Percentiles rank a stretch among this genome's conserved stretches.
Conservation (phyloP, 2,888 invertebrate genomes). For the Pammene aurita region DNA sequence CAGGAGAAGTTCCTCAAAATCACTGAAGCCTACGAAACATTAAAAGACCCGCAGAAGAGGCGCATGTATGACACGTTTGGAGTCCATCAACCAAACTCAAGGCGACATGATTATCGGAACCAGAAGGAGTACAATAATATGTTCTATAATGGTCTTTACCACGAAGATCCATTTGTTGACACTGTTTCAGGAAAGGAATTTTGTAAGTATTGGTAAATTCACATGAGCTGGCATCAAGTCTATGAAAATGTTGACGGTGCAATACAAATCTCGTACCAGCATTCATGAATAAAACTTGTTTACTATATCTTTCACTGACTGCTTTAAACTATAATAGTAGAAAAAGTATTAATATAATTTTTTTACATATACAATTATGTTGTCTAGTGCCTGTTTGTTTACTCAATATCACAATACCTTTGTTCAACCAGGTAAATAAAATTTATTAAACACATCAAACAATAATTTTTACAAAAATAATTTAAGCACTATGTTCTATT, state of each 20-base stretch:
- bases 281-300: no score
- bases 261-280: no score
- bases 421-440: not conserved
- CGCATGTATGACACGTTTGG: slow-evolving; percentile 92
- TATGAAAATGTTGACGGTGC: no score
- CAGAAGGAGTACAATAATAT: slow-evolving; percentile 89
- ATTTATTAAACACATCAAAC: not conserved
- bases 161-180: slow-evolving; percentile 91
- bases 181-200: slow-evolving; percentile 89
- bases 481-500: no score
- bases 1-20: slow-evolving; percentile 90
- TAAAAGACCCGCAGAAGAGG: slow-evolving; percentile 91
- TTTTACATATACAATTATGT: no score
- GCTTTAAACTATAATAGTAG: no score
- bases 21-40: slow-evolving; percentile 92
- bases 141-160: slow-evolving; percentile 94
- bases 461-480: no score
- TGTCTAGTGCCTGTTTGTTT: no score
- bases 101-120: slow-evolving; percentile 83
- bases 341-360: no score
- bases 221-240: not conserved
- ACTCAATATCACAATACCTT: no score
- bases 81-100: slow-evolving; percentile 80
- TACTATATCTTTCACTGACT: no score
- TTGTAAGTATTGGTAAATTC: slow-evolving; percentile 79